Base-by-base conservation (phyloP, 2,888 invertebrate species). In the Caenorhabditis virilis region DNA sequence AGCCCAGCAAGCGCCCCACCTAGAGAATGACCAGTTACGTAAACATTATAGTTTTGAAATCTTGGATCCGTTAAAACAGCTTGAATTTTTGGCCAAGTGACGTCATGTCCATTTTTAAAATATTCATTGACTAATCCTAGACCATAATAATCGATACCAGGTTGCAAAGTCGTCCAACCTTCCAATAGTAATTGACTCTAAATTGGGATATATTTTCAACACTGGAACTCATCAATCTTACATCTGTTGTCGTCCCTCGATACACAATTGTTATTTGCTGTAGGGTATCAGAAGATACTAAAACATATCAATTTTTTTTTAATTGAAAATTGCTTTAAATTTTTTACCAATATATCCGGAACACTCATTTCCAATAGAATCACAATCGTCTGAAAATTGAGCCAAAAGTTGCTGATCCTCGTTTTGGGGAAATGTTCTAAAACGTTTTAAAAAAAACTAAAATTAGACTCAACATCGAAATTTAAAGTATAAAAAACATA, bases 1-100 rank as follows among this genome's bases (percentile, higher is more conserved):
- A 69, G 39, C 11, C 45, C 54, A 42, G 69, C 51, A 54, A 50
- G 33, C 1, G 80, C 80, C 15, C 76, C 80, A 25, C 80, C 80
- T 25, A 80, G 63, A 0, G 79, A 80, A 55, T 80, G 80, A 13
- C 80, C 80, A 6, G 79, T 80, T 35, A 80, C 71, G 41, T 76
- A 72, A 18, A 80, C 74, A 35, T 58, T 57, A 46, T 72, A 80
- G 30, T 69, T 64, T 71, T 74, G 64, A 45, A 69, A 9, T 38
- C 15, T 18, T 38, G 76, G 60, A 38, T 72, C 69, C 7, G 51
- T 55, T n/a, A 79, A 52, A 3, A 61, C 63, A 0, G 47, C 38
- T 35, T 60, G 56, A 33, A 80, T 65, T 9, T 56, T 56, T 11
- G 60, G 51, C 81, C 81, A 80, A 18, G 81, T 61, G 13, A 68